phyloP scores from a whole-genome alignment of 2,888 invertebrate genomes.

The Watsonalla binaria region DNA sequence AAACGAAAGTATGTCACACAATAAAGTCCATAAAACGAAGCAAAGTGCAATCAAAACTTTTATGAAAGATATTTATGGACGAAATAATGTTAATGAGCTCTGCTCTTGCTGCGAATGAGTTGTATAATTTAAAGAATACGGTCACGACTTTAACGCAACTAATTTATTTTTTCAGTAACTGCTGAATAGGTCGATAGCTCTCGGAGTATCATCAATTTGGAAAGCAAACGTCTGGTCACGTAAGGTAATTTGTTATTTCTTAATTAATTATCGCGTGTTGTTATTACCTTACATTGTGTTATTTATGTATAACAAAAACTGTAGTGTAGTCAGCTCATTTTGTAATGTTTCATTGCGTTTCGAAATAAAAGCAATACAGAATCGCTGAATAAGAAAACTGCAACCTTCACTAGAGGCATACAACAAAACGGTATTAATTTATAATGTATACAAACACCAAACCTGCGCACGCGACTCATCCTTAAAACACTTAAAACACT shows the following conservation, averaged over 20 bases:
- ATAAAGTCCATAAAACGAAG: background rate
- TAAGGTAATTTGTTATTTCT: constrained; percentile 28
- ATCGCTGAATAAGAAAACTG: background rate
- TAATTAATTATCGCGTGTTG: constrained; percentile 22
- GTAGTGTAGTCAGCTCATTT: background rate
- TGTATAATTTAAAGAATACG: background rate
- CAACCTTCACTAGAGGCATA: background rate
- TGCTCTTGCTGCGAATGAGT: background rate
- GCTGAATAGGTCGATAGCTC: constrained; percentile 43
- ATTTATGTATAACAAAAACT: background rate
- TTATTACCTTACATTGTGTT: no score
- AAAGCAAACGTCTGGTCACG: constrained; percentile 13
- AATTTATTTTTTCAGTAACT: constrained; percentile 4
- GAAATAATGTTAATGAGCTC: background rate
- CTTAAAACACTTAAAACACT: constrained; percentile 10
- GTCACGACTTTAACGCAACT: background rate
- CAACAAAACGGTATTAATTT: background rate
- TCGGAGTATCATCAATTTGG: constrained; percentile 41
- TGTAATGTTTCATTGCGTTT: background rate
- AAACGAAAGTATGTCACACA: background rate
- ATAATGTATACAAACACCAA: constrained; percentile 2
- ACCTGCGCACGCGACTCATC: constrained; percentile 3
- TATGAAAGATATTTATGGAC: background rate
- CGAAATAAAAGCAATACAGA: background rate
- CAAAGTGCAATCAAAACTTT: background rate